Evolutionary conservation across 2,797 vertebrate species (phyloP).

Genomic region (Sphaeramia orbicularis): DNA sequence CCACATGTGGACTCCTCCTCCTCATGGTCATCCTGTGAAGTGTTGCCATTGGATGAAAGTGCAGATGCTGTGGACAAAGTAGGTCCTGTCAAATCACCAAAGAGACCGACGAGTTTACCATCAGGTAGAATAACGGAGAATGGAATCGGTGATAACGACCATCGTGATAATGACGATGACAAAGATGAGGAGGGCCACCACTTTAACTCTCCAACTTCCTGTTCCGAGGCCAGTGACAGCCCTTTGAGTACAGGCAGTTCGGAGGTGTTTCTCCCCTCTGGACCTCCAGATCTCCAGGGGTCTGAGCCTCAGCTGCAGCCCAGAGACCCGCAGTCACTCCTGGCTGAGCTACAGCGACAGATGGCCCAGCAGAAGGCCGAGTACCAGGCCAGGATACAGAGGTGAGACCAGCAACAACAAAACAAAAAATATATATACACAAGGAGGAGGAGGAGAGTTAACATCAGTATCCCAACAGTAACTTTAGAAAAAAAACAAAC

Average conservation of each 20-base stretch:
- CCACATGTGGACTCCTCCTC: conserved; percentile 65
- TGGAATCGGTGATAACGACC: neutral
- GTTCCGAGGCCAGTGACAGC: conserved; percentile 69
- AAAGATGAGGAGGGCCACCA: conserved; percentile 40
- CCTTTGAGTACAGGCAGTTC: conserved; percentile 86
- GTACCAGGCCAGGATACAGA: conserved; percentile 81
- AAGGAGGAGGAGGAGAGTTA: too few relatives aligned
- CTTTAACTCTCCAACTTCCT: conserved; percentile 75
- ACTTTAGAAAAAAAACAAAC: too few relatives aligned
- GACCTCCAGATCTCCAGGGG: conserved; percentile 61
- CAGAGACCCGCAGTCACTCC: conserved; percentile 52
- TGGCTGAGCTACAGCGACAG: conserved; percentile 76
- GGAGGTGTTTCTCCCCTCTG: conserved; percentile 85
- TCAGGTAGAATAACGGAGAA: conserved; percentile 33
- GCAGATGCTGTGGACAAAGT: conserved; percentile 3
- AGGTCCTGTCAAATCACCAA: conserved; percentile 30
- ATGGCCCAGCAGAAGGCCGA: conserved; percentile 81
- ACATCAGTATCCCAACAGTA: too few relatives aligned
- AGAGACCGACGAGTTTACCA: conserved; percentile 31
- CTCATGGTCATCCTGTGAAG: conserved; percentile 84
- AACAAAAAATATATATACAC: too few relatives aligned
- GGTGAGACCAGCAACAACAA: conserved; percentile 61
- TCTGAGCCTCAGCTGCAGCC: conserved; percentile 31
- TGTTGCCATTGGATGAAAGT: conserved; percentile 72
- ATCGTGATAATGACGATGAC: conserved; percentile 15